Evolutionary conservation across 2,888 invertebrate species (phyloP).

Genomic region (Agrilus mali): DNA sequence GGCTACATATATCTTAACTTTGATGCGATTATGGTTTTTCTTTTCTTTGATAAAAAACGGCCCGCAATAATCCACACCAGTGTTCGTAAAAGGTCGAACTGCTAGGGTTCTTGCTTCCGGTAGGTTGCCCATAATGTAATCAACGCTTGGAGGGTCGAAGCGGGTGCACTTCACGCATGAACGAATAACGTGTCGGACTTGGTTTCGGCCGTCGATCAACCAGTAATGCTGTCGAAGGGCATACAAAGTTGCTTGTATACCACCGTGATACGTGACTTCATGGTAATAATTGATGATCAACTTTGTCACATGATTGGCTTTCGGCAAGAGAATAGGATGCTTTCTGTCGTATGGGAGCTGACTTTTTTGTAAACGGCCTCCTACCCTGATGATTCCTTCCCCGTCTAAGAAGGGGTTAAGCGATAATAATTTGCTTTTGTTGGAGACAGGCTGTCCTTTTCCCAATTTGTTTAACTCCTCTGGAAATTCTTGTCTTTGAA

Average conservation of each 20-base stretch:
- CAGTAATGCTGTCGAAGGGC: slow-evolving; percentile 6
- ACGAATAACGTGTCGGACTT: slow-evolving; percentile 2
- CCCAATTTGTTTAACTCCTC: neutral
- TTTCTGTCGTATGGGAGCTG: slow-evolving; percentile 1
- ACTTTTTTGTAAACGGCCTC: slow-evolving; percentile 5
- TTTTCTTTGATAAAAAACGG: slow-evolving; percentile 14
- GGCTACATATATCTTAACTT: slow-evolving; percentile 6
- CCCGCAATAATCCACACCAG: slow-evolving; percentile 19
- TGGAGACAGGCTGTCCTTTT: neutral
- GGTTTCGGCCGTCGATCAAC: slow-evolving; percentile 3
- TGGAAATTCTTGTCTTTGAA: neutral
- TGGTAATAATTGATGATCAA: slow-evolving; percentile 10
- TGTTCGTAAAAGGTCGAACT: slow-evolving; percentile 14
- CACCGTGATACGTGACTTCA: slow-evolving; percentile 7
- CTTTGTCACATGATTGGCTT: slow-evolving; percentile 7
- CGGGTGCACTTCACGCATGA: slow-evolving; percentile 6
- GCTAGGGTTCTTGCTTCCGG: slow-evolving; percentile 14
- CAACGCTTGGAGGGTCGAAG: slow-evolving; percentile 1
- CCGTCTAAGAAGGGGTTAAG: slow-evolving; percentile 14
- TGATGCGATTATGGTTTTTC: slow-evolving; percentile 8
- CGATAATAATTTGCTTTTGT: slow-evolving; percentile 5
- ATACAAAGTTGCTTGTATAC: slow-evolving; percentile 8
- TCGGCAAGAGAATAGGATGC: slow-evolving; percentile 9
- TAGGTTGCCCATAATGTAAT: slow-evolving; percentile 18
- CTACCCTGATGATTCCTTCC: slow-evolving; percentile 7